These are phyloP conservation scores for Orchestes rusci DNA, from an alignment of 2,888 invertebrate species.

Conservation along the genomic window DNA sequence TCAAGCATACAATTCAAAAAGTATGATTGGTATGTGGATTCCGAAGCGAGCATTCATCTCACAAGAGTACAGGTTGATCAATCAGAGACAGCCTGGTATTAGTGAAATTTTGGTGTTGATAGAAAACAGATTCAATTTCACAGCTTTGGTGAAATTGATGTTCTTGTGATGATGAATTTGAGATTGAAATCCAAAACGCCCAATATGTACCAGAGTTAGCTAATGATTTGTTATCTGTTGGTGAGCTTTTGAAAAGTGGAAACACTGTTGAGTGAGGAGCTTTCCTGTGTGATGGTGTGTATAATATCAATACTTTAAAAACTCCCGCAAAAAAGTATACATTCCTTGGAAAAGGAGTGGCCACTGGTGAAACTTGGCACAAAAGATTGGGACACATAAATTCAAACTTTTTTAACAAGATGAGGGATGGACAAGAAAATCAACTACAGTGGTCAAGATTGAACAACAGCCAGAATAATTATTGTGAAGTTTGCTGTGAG, in stretches of 20 bases:
- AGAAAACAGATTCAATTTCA: slow-evolving; percentile 25
- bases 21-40: slow-evolving; percentile 31
- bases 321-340: too few relatives aligned
- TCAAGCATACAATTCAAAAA: slow-evolving; percentile 22
- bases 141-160: slow-evolving; percentile 16
- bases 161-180: slow-evolving; percentile 7
- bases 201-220: slow-evolving; percentile 26
- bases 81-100: slow-evolving; percentile 1
- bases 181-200: slow-evolving; percentile 21
- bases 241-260: slow-evolving; percentile 28
- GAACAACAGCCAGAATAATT: neutral
- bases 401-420: slow-evolving; percentile 9
- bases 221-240: slow-evolving; percentile 29
- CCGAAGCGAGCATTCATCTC: slow-evolving; percentile 31
- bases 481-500: slow-evolving; percentile 27
- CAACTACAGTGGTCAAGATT: neutral
- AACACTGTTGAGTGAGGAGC: too few relatives aligned
- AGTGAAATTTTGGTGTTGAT: slow-evolving; percentile 17
- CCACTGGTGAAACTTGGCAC: slow-evolving; percentile 22
- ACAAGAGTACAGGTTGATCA: slow-evolving; percentile 25
- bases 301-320: too few relatives aligned
- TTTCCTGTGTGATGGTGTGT: too few relatives aligned
- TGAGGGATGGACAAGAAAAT: slow-evolving; percentile 15
- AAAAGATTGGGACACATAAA: slow-evolving; percentile 24
- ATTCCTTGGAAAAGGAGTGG: too few relatives aligned